phyloP scores from a whole-genome alignment of 1,140 invertebrate species.

The Melitaea cinxia region DNA sequence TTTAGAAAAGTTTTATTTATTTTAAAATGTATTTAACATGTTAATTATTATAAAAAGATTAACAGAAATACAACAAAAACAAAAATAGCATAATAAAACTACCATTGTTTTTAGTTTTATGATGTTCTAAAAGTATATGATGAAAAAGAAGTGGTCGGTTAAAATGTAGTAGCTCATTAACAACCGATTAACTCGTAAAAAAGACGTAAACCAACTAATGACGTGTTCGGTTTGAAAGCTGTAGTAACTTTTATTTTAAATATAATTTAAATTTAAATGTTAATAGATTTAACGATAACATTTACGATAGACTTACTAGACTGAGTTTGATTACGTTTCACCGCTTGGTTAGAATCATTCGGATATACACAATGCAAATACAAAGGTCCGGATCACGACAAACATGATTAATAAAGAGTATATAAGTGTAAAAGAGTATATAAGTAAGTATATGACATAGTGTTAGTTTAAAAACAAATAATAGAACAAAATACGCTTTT shows the following conservation, averaged over 20 bases:
- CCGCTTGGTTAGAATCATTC: neutral
- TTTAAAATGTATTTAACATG: no score
- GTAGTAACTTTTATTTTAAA: constrained; percentile 8
- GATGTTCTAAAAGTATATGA: neutral
- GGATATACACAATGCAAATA: no score
- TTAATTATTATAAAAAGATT: no score
- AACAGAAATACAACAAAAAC: no score
- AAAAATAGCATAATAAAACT: neutral
- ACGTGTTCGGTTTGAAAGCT: constrained; percentile 9
- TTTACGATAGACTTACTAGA: neutral
- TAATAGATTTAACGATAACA: constrained; percentile 4
- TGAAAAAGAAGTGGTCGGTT: neutral
- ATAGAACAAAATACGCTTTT: no score
- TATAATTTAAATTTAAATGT: neutral
- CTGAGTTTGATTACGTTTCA: neutral
- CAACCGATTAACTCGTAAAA: constrained; percentile 21
- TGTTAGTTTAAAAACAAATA: no score
- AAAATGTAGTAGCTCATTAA: constrained; percentile 21
- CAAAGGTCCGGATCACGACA: no score
- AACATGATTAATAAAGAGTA: no score
- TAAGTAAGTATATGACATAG: no score
- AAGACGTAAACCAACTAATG: constrained; percentile 23
- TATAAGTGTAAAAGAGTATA: no score
- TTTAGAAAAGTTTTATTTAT: no score
- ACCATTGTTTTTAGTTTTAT: neutral